These are phyloP conservation scores for Temnothorax ravouxi DNA, from an alignment of 2,888 invertebrate species.

Conservation along the genomic window DNA sequence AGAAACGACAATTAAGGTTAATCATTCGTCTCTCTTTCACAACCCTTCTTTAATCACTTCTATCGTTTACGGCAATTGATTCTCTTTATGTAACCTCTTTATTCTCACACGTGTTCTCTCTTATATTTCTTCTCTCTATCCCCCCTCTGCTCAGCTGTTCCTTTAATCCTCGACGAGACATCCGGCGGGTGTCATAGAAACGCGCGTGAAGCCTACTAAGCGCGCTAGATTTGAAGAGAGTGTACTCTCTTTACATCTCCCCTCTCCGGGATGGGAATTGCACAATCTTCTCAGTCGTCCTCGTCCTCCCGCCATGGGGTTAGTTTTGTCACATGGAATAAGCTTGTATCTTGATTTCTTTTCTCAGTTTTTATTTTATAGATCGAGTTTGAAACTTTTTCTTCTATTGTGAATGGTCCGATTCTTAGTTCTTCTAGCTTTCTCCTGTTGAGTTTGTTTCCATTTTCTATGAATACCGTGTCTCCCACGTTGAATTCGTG, in stretches of 20 bases:
- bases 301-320: not conserved
- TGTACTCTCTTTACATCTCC: slow-evolving; percentile 35
- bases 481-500: slow-evolving; percentile 77
- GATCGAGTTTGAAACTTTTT: slow-evolving; percentile 62
- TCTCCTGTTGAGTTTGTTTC: slow-evolving; percentile 77
- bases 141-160: not conserved
- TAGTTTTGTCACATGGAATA: slow-evolving; percentile 34
- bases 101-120: not conserved
- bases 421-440: slow-evolving; percentile 70
- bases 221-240: not conserved
- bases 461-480: slow-evolving; percentile 77
- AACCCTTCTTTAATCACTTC: not conserved
- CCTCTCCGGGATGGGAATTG: not conserved
- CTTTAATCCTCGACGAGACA: not conserved
- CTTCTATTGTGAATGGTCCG: slow-evolving; percentile 69
- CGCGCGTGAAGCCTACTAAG: not conserved
- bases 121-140: not conserved
- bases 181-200: not conserved
- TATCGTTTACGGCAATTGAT: not conserved
- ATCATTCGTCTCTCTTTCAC: not conserved
- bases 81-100: not conserved
- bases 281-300: not conserved
- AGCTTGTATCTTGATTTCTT: not conserved
- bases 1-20: slow-evolving; percentile 10
- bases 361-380: slow-evolving; percentile 12